Percentiles rank a stretch among this genome's conserved stretches.
Conservation (phyloP, 2,888 invertebrate species). For the Rhogogaster chlorosoma region DNA sequence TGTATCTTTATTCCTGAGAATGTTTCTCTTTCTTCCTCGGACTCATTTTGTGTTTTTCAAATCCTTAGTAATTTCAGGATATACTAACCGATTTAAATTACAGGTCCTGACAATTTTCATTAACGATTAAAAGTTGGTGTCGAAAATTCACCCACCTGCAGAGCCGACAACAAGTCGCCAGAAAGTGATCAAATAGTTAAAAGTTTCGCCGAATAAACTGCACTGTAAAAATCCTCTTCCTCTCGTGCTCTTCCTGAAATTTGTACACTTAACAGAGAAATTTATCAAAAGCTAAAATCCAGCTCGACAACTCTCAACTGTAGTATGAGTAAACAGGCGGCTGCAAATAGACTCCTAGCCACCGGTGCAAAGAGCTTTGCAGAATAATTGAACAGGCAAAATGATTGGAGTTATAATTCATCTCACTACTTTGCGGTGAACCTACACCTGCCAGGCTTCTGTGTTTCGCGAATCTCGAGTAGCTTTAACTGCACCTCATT, state of each 20-base stretch:
- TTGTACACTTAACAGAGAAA: neutral
- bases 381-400: neutral
- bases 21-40: neutral
- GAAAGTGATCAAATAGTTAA: neutral
- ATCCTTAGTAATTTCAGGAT: neutral
- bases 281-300: neutral
- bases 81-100: neutral
- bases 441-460: neutral
- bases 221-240: neutral
- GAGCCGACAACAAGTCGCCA: neutral
- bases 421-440: neutral
- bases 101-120: neutral
- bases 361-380: neutral
- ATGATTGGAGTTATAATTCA: neutral
- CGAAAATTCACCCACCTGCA: neutral
- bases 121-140: neutral
- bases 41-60: neutral
- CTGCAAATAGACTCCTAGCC: neutral
- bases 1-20: neutral
- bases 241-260: neutral
- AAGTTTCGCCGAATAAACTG: no score
- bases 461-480: neutral
- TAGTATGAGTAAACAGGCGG: neutral
- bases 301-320: neutral
- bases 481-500: neutral